These are phyloP conservation scores for Gymnoscopelus braueri DNA, from an alignment of 2,797 vertebrate species.

Conservation along the genomic window DNA sequence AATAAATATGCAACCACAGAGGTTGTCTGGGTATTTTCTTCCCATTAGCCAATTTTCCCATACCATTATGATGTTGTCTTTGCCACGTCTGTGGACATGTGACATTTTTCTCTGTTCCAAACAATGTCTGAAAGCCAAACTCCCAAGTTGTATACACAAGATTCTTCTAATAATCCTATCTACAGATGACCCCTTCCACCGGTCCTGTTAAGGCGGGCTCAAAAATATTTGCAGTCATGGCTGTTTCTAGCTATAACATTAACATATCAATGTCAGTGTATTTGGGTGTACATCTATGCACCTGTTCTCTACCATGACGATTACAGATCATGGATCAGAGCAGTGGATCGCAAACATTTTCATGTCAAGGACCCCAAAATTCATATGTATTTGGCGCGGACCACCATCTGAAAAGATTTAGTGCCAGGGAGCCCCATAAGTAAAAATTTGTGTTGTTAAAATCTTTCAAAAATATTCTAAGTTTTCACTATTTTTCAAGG, in stretches of 20 bases:
- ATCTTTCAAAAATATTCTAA: no score
- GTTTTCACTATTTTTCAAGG: no score
- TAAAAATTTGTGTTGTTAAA: no score
- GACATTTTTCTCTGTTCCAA: neutral
- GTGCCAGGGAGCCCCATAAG: no score
- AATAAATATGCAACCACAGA: no score
- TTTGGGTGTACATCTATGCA: conserved; percentile 4
- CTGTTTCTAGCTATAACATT: neutral
- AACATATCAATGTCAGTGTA: no score
- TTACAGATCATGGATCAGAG: neutral
- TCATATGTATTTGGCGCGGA: no score
- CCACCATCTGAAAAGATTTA: no score
- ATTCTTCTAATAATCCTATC: conserved; percentile 21
- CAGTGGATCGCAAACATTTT: neutral
- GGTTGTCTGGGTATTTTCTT: neutral
- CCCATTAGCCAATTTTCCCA: neutral
- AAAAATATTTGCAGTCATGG: neutral
- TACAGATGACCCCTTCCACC: neutral
- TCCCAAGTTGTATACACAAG: conserved; percentile 10
- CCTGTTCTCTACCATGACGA: neutral
- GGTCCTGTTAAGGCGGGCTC: no score
- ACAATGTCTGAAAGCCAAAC: conserved; percentile 8
- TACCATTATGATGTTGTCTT: neutral
- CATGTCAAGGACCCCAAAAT: no score
- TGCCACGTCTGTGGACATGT: neutral